phyloP scores from a whole-genome alignment of 2,888 invertebrate species.

The Petrophora chlorosata region DNA sequence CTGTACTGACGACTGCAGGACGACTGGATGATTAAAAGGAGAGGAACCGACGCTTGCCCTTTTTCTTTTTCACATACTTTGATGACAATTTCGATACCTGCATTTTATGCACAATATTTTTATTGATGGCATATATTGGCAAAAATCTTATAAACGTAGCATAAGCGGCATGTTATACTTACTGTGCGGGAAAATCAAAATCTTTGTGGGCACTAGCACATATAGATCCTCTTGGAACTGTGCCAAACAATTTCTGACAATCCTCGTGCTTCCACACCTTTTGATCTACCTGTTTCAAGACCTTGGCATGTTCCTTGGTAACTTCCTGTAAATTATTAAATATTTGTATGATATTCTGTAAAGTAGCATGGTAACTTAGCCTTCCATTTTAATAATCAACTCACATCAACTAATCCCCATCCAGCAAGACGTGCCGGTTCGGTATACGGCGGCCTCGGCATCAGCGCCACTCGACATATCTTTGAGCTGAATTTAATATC shows the following conservation, averaged over 20 bases:
- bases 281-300: conserved; percentile 26
- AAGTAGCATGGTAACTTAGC: too few relatives aligned
- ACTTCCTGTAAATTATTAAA: too few relatives aligned
- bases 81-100: too few relatives aligned
- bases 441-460: conserved; percentile 28
- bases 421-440: conserved; percentile 37
- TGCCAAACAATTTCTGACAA: conserved; percentile 11
- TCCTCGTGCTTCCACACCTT: conserved; percentile 11
- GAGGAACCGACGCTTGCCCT: too few relatives aligned
- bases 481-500: conserved; percentile 19
- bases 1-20: too few relatives aligned
- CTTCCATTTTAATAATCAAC: too few relatives aligned
- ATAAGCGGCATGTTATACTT: neutral
- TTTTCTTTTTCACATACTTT: too few relatives aligned
- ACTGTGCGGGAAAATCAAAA: neutral
- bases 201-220: conserved; percentile 21
- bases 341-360: too few relatives aligned
- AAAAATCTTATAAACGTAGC: too few relatives aligned
- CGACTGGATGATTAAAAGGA: too few relatives aligned
- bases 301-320: neutral
- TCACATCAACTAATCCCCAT: conserved; percentile 43
- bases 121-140: too few relatives aligned
- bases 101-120: too few relatives aligned
- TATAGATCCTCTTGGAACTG: conserved; percentile 18
- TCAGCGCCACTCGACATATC: conserved; percentile 35